phyloP scores from a whole-genome alignment of 1,140 invertebrate genomes.

The Bombus waltoni region DNA sequence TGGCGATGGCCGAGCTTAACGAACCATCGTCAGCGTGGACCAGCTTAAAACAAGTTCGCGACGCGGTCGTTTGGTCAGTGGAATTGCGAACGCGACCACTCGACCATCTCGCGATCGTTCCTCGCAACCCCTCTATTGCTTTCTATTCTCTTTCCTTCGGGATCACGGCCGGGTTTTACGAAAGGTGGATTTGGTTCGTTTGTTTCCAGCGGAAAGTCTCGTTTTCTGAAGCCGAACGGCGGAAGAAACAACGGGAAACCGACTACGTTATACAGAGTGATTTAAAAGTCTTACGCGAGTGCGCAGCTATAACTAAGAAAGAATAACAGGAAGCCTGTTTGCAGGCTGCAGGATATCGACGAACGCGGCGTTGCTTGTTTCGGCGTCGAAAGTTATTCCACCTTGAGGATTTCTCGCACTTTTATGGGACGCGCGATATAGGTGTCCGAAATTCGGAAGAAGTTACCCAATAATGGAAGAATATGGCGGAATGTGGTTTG shows the following conservation, averaged over 20 bases:
- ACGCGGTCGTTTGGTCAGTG: neutral
- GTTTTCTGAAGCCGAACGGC: neutral
- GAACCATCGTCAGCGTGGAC: neutral
- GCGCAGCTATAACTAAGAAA: too few relatives aligned
- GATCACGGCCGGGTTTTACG: neutral
- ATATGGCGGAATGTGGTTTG: too few relatives aligned
- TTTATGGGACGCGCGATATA: neutral
- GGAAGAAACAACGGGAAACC: neutral
- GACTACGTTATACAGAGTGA: neutral
- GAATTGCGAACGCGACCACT: neutral
- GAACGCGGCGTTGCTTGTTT: neutral
- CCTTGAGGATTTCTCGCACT: neutral
- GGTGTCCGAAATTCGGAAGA: too few relatives aligned
- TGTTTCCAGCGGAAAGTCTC: neutral
- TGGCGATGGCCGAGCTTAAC: conserved; percentile 6
- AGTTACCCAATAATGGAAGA: too few relatives aligned
- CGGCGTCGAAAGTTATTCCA: neutral
- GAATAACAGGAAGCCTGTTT: neutral
- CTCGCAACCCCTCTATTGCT: neutral
- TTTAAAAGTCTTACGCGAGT: neutral
- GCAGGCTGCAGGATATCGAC: neutral
- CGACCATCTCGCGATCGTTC: neutral
- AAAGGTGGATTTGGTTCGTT: neutral
- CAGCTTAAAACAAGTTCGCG: neutral
- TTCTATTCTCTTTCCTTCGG: neutral